Evolutionary conservation across 2,797 vertebrate genomes (phyloP), one percentile per base, ranked within the genome.

Genomic region (Perodicticus potto): DNA sequence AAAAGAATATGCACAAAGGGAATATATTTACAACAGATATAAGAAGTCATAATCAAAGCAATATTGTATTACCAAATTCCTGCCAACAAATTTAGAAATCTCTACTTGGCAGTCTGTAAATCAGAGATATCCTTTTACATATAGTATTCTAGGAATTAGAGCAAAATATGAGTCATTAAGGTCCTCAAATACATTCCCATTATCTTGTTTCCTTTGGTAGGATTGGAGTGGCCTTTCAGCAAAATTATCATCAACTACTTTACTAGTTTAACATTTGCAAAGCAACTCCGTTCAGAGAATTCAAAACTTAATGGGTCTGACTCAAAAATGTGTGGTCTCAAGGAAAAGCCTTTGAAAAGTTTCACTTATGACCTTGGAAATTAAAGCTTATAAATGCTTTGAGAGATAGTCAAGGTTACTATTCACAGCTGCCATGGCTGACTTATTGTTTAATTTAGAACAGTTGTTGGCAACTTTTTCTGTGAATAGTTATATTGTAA

Each of bases 1-100:
- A 95, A 97, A 97, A 91, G 61, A 91, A 96, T 96, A 74, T 96
- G 32, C 95, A 98, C 95, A 78, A 97, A 97, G 92, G 94, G 94
- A 98, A 92, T 97, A 45, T 92, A 89, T 96, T 98, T 97, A 81
- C 92, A 45, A 78, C 76, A 96, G 92, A 89, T 97, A 97, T 86
- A 95, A 97, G 93, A 49, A 97, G 20, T 29, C 72, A 86, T 93
- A 96, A 97, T 95, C 83, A 95, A 96, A 88, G 67, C 91, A 97
- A 91, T 90, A 25, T 13, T 96, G 49, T 96, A 94, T 91, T 94
- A 37, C 76, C 89, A 94, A 95, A 96, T 37, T 87, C 63, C 85
- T 95, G 93, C 93, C 95, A 97, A 96, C 76, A 53, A 90, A 94
- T 96, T 97, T 37, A 53, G 86, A 96, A 17, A 43, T 95, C 87